These are phyloP conservation scores for Chaetogeoica ovagalla DNA, from an alignment of 2,888 invertebrate species.

Conservation along the genomic window DNA sequence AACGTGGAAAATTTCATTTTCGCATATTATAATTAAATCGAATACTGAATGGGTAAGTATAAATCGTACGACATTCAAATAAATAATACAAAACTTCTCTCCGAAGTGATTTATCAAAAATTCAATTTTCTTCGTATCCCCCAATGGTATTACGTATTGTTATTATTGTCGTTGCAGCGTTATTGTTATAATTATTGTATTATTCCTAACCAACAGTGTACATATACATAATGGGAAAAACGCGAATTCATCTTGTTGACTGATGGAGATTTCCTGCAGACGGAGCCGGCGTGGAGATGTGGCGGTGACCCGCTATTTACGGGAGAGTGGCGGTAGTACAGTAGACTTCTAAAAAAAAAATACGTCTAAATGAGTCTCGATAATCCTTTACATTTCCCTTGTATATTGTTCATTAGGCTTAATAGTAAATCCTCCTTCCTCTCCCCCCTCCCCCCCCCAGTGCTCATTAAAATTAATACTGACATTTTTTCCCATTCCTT, in stretches of 20 bases:
- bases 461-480: slow-evolving; percentile 52
- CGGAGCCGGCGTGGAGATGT: not conserved
- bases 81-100: no score
- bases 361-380: slow-evolving; percentile 48
- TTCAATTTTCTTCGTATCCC: slow-evolving; percentile 21
- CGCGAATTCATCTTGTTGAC: slow-evolving; percentile 30
- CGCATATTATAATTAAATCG: slow-evolving; percentile 8
- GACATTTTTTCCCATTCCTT: slow-evolving; percentile 34
- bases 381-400: slow-evolving; percentile 49
- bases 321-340: not conserved
- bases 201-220: not conserved
- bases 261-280: slow-evolving; percentile 20
- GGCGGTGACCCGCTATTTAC: not conserved
- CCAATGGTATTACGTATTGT: not conserved
- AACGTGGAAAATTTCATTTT: not conserved
- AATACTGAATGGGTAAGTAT: not conserved
- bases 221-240: no score
- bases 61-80: no score
- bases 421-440: slow-evolving; percentile 50
- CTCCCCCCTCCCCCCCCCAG: no score
- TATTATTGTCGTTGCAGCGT: not conserved
- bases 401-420: slow-evolving; percentile 52
- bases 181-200: not conserved
- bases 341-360: slow-evolving; percentile 32
- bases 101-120: slow-evolving; percentile 40